Conservation (phyloP, 2,797 vertebrate species). For the Periophthalmus magnuspinnatus region DNA sequence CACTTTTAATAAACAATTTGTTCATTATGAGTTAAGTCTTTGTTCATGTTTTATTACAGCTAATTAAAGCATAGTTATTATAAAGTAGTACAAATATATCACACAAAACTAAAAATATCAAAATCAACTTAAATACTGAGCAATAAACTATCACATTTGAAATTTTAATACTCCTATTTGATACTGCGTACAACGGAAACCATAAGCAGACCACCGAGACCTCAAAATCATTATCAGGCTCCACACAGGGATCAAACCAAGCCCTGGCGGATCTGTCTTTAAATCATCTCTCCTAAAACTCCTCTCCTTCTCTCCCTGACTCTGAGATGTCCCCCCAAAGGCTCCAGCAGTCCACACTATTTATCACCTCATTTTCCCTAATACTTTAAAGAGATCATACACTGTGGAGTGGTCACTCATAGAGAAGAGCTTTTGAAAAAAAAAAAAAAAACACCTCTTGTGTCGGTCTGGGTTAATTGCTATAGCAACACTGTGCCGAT, state of each 20-base stretch:
- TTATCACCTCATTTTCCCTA: slow-evolving; percentile 40
- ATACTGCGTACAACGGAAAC: too few relatives aligned
- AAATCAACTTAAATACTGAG: background rate
- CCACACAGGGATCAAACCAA: background rate
- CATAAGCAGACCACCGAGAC: background rate
- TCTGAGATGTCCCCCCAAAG: slow-evolving; percentile 13
- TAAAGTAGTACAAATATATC: too few relatives aligned
- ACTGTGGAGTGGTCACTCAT: slow-evolving; percentile 42
- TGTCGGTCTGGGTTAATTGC: slow-evolving; percentile 38
- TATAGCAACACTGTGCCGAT: slow-evolving; percentile 52
- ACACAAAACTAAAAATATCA: too few relatives aligned
- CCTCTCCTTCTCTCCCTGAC: background rate
- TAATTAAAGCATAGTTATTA: too few relatives aligned
- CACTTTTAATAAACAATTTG: too few relatives aligned
- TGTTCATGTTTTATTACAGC: too few relatives aligned
- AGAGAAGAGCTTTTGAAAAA: slow-evolving; percentile 31
- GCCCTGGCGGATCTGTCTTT: background rate
- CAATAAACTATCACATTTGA: background rate
- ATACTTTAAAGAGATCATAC: slow-evolving; percentile 39
- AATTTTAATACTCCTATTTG: background rate
- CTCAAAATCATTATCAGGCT: background rate
- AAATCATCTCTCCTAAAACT: background rate
- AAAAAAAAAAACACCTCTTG: slow-evolving; percentile 17
- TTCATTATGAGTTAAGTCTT: too few relatives aligned
- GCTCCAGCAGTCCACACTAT: slow-evolving; percentile 19